These are phyloP conservation scores for Xestia rhomboidea DNA, from an alignment of 2,888 invertebrate genomes.

Conservation along the genomic window DNA sequence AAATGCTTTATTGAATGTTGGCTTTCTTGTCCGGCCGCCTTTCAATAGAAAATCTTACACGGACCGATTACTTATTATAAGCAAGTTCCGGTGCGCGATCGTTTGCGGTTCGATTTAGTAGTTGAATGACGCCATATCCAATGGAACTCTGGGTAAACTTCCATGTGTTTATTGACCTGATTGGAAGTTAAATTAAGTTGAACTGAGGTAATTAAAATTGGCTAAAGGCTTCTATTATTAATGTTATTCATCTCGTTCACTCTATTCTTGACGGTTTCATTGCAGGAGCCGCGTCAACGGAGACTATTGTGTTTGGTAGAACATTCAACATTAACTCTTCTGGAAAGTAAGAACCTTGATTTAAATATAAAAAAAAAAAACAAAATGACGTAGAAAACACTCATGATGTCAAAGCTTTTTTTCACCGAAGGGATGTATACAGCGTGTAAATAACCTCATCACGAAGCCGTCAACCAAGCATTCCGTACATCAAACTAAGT, in stretches of 20 bases:
- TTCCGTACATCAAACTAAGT: too few species aligned
- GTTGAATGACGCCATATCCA: constrained; percentile 59
- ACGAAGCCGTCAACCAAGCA: too few species aligned
- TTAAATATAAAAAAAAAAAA: background rate
- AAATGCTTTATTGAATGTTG: background rate
- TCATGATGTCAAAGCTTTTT: background rate
- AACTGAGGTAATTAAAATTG: background rate
- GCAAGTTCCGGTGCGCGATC: constrained; percentile 59
- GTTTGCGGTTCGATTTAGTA: constrained; percentile 64
- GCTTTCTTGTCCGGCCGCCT: background rate
- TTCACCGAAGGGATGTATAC: background rate
- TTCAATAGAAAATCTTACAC: background rate
- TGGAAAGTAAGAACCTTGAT: constrained; percentile 56
- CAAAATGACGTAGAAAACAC: background rate
- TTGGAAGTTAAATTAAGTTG: background rate
- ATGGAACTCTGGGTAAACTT: constrained; percentile 50
- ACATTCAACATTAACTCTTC: constrained; percentile 36
- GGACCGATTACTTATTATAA: constrained; percentile 55
- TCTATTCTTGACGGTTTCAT: background rate
- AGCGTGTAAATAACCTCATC: too few species aligned
- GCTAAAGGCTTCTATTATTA: background rate
- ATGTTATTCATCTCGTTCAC: background rate
- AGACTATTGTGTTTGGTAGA: constrained; percentile 52
- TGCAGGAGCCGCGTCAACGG: constrained; percentile 45
- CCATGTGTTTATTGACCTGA: constrained; percentile 47